These are phyloP conservation scores for Aspidiotus destructor DNA, from an alignment of 2,888 invertebrate genomes.

Conservation along the genomic window DNA sequence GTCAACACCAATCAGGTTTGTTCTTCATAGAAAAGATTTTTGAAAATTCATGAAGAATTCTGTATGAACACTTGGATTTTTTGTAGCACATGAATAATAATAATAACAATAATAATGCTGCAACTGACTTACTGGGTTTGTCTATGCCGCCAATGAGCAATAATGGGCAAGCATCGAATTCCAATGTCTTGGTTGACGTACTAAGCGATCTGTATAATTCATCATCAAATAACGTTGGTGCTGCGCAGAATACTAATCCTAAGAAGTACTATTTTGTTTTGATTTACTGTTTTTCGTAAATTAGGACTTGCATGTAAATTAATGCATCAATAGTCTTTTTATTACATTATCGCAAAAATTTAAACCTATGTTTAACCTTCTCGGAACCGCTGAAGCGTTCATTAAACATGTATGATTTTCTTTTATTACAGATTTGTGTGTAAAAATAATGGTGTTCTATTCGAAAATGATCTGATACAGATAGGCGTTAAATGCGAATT, in stretches of 20 bases:
- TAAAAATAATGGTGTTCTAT: constrained; percentile 96
- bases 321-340: neutral
- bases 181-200: constrained; percentile 78
- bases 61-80: neutral
- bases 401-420: neutral
- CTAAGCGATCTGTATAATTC: constrained; percentile 77
- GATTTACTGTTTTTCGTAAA: too few relatives aligned
- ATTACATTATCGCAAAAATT: neutral
- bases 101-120: constrained; percentile 12
- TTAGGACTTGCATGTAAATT: constrained; percentile 37
- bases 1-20: constrained; percentile 27
- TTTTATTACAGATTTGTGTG: constrained; percentile 60
- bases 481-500: constrained; percentile 97
- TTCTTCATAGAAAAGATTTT: neutral
- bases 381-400: neutral
- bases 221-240: constrained; percentile 43
- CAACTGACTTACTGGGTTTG: constrained; percentile 77
- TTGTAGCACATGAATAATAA: constrained; percentile 9
- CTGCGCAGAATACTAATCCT: constrained; percentile 63
- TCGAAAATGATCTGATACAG: constrained; percentile 95
- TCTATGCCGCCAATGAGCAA: constrained; percentile 74
- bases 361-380: neutral
- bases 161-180: constrained; percentile 54
- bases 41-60: neutral
- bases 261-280: constrained; percentile 54